A percentile compares a stretch with the other conserved stretches of the same genome.
phyloP scores from a whole-genome alignment of 1,140 invertebrate genomes.

The Drosophila kepulauana region DNA sequence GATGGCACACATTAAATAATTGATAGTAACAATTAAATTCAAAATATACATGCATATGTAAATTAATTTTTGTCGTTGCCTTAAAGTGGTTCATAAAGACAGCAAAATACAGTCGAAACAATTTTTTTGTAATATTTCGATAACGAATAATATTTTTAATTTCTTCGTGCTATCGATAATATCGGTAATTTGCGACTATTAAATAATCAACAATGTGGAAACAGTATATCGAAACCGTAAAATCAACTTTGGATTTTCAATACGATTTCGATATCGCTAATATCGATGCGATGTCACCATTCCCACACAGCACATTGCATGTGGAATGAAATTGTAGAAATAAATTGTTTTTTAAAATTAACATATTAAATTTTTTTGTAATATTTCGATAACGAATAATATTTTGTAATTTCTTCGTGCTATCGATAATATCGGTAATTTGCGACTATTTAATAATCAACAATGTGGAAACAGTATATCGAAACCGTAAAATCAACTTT shows the following conservation, averaged over 20 bases:
- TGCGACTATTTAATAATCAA: slow-evolving; percentile 12
- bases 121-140: too few relatives aligned
- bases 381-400: too few relatives aligned
- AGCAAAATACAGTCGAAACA: too few relatives aligned
- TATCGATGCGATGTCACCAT: slow-evolving; percentile 40
- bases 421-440: neutral
- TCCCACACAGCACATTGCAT: slow-evolving; percentile 52
- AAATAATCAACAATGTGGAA: slow-evolving; percentile 27
- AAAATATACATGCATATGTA: too few relatives aligned
- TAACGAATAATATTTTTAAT: too few relatives aligned
- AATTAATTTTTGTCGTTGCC: too few relatives aligned
- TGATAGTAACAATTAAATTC: too few relatives aligned
- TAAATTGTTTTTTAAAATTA: slow-evolving; percentile 47
- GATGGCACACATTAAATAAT: too few relatives aligned
- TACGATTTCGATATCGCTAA: slow-evolving; percentile 5
- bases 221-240: slow-evolving; percentile 2
- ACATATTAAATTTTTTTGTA: slow-evolving; percentile 49
- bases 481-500: slow-evolving; percentile 9
- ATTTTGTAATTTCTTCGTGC: too few relatives aligned
- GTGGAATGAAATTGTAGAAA: slow-evolving; percentile 52
- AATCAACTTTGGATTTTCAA: slow-evolving; percentile 4
- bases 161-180: neutral
- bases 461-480: slow-evolving; percentile 11
- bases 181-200: neutral
- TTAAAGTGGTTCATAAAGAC: too few relatives aligned